phyloP scores from a whole-genome alignment of 2,888 invertebrate genomes.

The Idaea aversata region DNA sequence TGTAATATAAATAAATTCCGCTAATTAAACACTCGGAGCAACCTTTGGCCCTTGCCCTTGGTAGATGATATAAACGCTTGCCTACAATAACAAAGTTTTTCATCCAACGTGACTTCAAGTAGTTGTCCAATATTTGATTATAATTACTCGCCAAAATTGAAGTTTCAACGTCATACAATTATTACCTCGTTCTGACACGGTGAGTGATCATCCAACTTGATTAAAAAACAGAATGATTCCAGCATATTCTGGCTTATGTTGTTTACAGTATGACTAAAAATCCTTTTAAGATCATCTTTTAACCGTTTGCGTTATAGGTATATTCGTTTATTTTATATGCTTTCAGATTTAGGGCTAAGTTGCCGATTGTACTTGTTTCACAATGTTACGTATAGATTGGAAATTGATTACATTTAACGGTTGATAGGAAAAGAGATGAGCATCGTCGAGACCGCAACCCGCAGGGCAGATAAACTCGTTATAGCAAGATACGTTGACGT shows the following conservation, averaged over 20 bases:
- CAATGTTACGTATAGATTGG: conserved; percentile 18
- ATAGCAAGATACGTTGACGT: conserved; percentile 65
- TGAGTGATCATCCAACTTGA: not conserved
- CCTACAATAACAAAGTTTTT: conserved; percentile 13
- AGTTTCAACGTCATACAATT: not conserved
- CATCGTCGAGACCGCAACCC: conserved; percentile 61
- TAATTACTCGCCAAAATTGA: not conserved
- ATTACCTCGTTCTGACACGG: not conserved
- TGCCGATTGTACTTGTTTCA: not conserved
- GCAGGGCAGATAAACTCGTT: conserved; percentile 79
- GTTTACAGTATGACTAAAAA: not conserved
- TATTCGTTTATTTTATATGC: not conserved
- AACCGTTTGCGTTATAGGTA: not conserved
- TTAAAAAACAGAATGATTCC: not conserved
- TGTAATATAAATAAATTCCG: conserved; percentile 38
- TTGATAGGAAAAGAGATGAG: conserved; percentile 67
- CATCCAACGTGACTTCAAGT: not conserved
- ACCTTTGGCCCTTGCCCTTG: conserved; percentile 1
- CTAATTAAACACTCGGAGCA: not conserved
- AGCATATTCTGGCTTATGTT: not conserved
- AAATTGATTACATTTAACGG: conserved; percentile 64
- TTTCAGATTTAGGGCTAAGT: not conserved
- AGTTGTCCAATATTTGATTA: not conserved
- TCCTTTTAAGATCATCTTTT: not conserved
- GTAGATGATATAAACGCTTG: conserved; percentile 4